Conservation (phyloP, 2,113 vertebrate species). For the Clarias batrachus region DNA sequence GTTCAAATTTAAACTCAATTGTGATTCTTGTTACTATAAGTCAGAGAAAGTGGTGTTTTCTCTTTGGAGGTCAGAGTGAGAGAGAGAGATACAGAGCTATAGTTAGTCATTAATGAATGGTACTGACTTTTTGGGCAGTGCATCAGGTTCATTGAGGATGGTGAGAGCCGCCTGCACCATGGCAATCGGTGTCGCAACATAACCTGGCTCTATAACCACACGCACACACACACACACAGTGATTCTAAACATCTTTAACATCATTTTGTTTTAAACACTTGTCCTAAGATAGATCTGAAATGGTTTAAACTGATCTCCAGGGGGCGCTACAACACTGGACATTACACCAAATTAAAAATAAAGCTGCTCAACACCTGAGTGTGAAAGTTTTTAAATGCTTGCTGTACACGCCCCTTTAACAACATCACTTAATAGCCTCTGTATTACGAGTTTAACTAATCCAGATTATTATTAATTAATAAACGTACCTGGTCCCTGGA, state of each 20-base stretch:
- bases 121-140: slow-evolving; percentile 85
- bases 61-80: too few species aligned
- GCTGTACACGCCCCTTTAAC: background rate
- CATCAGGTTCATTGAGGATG: slow-evolving; percentile 81
- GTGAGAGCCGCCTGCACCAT: slow-evolving; percentile 92
- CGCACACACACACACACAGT: slow-evolving; percentile 21
- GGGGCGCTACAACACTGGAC: background rate
- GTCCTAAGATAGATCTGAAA: background rate
- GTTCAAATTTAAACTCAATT: background rate
- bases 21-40: too few species aligned
- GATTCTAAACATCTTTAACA: background rate
- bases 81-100: too few species aligned
- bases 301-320: background rate
- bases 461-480: background rate
- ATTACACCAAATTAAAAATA: background rate
- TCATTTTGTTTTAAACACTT: background rate
- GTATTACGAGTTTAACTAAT: background rate
- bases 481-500: slow-evolving; percentile 88
- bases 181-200: slow-evolving; percentile 85
- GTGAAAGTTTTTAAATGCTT: background rate
- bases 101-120: background rate
- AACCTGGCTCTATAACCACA: slow-evolving; percentile 78
- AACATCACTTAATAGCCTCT: background rate
- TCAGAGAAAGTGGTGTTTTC: too few species aligned
- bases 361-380: background rate